A percentile compares a stretch with the other conserved stretches of the same genome.
phyloP scores from a whole-genome alignment of 2,888 invertebrate species.

The Drosophila birchii region DNA sequence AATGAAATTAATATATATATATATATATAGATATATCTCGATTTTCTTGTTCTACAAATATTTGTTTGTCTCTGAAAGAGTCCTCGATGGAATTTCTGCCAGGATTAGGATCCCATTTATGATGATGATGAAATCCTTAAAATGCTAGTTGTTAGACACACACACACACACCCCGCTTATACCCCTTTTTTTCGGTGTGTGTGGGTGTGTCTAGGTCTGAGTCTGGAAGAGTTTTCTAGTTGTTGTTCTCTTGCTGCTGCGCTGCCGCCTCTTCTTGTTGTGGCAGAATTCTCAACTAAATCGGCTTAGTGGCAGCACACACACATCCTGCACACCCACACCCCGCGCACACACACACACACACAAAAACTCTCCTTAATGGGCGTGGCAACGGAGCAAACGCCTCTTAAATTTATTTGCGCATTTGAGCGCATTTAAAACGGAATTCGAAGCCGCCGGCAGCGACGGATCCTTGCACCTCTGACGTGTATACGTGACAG shows the following conservation, averaged over 20 bases:
- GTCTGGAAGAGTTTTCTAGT: conserved; percentile 15
- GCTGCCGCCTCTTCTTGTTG: conserved; percentile 16
- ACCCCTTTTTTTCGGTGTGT: neutral
- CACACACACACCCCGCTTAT: neutral
- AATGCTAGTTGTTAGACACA: conserved; percentile 20
- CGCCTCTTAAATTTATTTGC: conserved; percentile 63
- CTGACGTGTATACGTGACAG: conserved; percentile 26
- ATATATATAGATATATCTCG: neutral
- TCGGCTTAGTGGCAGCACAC: conserved; percentile 56
- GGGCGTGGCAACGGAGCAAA: conserved; percentile 53
- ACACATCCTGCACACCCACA: conserved; percentile 13
- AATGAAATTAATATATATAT: neutral
- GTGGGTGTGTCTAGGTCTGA: neutral
- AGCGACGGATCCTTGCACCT: conserved; percentile 29
- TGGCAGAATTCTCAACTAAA: conserved; percentile 48
- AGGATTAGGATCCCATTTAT: conserved; percentile 27
- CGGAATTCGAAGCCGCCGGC: conserved; percentile 42
- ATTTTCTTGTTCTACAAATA: neutral
- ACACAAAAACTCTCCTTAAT: conserved; percentile 12
- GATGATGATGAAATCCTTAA: conserved; percentile 26
- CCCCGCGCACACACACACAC: neutral
- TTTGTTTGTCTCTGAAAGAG: neutral
- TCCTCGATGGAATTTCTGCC: conserved; percentile 8
- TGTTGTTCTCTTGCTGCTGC: conserved; percentile 12
- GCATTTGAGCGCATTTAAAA: conserved; percentile 60